phyloP scores from a whole-genome alignment of 2,888 invertebrate species.

The Erebia palarica region DNA sequence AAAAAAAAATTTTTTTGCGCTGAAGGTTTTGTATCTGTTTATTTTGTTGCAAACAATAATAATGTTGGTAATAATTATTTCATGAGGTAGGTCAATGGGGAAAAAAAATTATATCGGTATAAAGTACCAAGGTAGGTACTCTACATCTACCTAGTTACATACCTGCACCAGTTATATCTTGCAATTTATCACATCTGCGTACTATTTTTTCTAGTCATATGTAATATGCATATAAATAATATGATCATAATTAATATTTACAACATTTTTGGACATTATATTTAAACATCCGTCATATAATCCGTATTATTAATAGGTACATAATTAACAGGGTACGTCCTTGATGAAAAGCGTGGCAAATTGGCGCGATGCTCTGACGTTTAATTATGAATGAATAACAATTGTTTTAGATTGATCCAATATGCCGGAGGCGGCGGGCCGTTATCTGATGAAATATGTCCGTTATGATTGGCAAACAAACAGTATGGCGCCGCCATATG shows the following conservation, averaged over 20 bases:
- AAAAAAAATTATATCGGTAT: too few species aligned
- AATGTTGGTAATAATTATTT: too few species aligned
- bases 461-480: constrained; percentile 83
- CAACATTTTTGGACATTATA: background rate
- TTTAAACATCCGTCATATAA: constrained; percentile 8
- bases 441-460: constrained; percentile 83
- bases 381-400: constrained; percentile 64
- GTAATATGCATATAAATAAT: too few species aligned
- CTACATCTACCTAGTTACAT: too few species aligned
- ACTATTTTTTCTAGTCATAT: too few species aligned
- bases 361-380: constrained; percentile 59
- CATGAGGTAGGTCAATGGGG: too few species aligned
- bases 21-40: too few species aligned
- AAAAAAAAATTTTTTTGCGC: background rate
- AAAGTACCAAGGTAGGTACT: too few species aligned
- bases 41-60: too few species aligned
- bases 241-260: too few species aligned
- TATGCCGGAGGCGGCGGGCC: constrained; percentile 72
- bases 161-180: too few species aligned
- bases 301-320: constrained; percentile 1
- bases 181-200: too few species aligned
- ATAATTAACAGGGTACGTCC: constrained; percentile 34
- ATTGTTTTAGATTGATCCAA: constrained; percentile 77
- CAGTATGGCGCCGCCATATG: constrained; percentile 81
- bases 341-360: constrained; percentile 63